Evolutionary conservation across 2,888 invertebrate genomes (phyloP).

Genomic region (Drosophila paracracens): DNA sequence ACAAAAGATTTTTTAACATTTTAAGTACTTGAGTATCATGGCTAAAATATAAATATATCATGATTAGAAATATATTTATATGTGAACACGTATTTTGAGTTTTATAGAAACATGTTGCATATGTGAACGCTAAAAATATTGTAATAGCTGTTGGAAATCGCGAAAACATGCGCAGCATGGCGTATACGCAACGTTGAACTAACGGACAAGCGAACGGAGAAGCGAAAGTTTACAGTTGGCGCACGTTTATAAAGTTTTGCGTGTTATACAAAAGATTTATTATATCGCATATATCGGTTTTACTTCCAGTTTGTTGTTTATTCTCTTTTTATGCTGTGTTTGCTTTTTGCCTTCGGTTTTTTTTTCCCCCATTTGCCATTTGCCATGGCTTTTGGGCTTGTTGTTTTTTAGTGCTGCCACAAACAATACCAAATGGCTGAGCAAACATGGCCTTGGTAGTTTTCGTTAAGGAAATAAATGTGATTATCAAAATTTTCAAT

Average conservation of each 20-base stretch:
- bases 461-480: constrained; percentile 69
- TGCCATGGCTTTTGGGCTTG: constrained; percentile 55
- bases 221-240: constrained; percentile 76
- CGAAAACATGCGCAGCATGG: constrained; percentile 63
- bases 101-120: constrained; percentile 10
- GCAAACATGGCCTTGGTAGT: constrained; percentile 41
- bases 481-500: constrained; percentile 67
- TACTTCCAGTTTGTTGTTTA: constrained; percentile 30
- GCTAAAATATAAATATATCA: not conserved
- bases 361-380: constrained; percentile 12
- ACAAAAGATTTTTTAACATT: not conserved
- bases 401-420: constrained; percentile 36
- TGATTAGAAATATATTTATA: not conserved
- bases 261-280: constrained; percentile 77
- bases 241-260: constrained; percentile 78
- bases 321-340: constrained; percentile 45
- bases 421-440: constrained; percentile 35
- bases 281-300: constrained; percentile 49
- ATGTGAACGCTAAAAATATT: constrained; percentile 19
- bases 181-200: constrained; percentile 63
- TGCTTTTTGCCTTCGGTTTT: constrained; percentile 49
- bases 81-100: not conserved
- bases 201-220: constrained; percentile 44
- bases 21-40: not conserved
- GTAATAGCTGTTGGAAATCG: constrained; percentile 54